Evolutionary conservation across 2,113 vertebrate genomes (phyloP).

Genomic region (Nerophis ophidion): DNA sequence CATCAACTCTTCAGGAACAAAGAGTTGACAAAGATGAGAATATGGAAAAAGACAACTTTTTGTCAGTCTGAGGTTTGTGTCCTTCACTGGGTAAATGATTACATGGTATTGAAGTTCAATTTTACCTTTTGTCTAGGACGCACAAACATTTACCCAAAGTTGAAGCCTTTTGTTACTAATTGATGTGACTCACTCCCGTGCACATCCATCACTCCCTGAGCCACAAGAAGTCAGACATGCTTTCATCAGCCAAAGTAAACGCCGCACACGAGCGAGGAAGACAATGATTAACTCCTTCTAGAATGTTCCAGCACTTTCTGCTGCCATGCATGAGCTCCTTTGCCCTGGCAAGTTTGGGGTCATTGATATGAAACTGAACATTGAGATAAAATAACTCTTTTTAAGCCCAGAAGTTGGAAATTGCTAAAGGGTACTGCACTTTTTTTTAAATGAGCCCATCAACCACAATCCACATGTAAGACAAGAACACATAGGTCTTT

Average conservation of each 20-base stretch:
- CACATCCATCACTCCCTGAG: neutral
- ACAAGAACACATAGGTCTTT: no score
- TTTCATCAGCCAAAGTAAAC: neutral
- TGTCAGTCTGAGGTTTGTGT: neutral
- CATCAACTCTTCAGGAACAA: no score
- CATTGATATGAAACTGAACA: no score
- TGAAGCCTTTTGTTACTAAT: neutral
- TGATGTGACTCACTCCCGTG: neutral
- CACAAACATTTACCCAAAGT: constrained; percentile 9
- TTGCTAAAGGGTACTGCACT: no score
- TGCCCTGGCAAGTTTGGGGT: neutral
- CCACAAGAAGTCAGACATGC: neutral
- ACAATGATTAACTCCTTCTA: neutral
- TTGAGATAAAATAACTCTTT: no score
- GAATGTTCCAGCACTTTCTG: neutral
- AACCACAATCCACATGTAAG: no score
- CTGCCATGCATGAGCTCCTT: neutral
- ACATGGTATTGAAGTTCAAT: constrained; percentile 6
- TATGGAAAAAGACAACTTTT: neutral
- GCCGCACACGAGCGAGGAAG: neutral
- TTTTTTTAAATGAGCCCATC: no score
- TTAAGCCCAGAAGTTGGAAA: no score
- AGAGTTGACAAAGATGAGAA: no score
- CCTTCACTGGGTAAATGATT: constrained; percentile 18
- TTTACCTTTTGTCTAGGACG: constrained; percentile 1